phyloP scores from a whole-genome alignment of 2,888 invertebrate species.

The Carpatolechia fugitivella region DNA sequence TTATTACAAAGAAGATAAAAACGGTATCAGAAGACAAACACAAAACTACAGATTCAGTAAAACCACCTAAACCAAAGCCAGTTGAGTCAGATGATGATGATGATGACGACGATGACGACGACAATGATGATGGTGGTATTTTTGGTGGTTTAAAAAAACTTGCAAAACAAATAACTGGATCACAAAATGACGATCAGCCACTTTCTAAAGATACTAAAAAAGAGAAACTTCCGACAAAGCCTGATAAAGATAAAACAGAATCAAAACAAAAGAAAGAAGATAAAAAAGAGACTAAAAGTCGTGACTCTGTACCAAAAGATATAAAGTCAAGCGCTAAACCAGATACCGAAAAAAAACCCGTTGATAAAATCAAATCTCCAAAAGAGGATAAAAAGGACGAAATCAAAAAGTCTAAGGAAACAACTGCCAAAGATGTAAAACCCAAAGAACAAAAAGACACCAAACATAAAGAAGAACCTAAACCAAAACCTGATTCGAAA shows the following conservation, averaged over 20 bases:
- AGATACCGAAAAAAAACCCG: constrained; percentile 21
- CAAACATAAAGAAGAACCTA: constrained; percentile 28
- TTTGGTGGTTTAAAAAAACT: constrained; percentile 19
- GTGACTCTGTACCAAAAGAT: constrained; percentile 17
- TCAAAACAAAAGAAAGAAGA: constrained; percentile 21
- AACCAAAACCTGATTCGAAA: constrained; percentile 32
- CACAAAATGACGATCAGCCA: neutral
- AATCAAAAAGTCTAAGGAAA: constrained; percentile 20
- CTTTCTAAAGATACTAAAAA: constrained; percentile 20
- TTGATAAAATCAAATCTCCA: constrained; percentile 11
- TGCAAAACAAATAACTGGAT: neutral
- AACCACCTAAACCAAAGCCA: constrained; percentile 27
- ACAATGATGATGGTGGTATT: constrained; percentile 25
- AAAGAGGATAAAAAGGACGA: constrained; percentile 17
- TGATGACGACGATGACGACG: constrained; percentile 27
- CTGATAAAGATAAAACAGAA: constrained; percentile 29
- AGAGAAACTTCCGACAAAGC: constrained; percentile 25
- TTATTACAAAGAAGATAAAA: constrained; percentile 22
- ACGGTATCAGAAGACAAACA: constrained; percentile 3
- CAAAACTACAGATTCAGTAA: constrained; percentile 19
- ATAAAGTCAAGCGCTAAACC: constrained; percentile 16
- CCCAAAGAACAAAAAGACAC: constrained; percentile 20
- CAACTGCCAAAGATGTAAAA: constrained; percentile 14
- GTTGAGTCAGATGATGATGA: constrained; percentile 34
- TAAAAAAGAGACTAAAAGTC: constrained; percentile 21